Base-by-base conservation (phyloP, 2,797 vertebrate species). In the Pogonophryne albipinna region DNA sequence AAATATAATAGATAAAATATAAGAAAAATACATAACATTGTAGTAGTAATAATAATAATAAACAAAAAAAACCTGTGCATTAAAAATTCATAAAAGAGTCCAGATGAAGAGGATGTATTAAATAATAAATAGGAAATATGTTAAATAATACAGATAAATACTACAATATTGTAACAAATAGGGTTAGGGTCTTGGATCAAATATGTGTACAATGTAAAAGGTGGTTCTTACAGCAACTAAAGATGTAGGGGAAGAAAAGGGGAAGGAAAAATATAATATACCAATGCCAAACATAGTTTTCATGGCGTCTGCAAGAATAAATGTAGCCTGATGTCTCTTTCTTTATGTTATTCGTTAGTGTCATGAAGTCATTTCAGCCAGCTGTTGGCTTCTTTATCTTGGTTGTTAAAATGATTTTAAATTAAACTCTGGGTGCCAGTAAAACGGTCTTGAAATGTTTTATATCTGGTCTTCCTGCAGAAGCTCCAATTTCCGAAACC, bases 371-470 rank as follows among this genome's bases (percentile, higher is more conserved):
- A 15, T 46, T 51, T 56, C 34, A 11, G 14, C 11, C 19, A 3
- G 17, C n/a, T 11, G 14, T 51, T 11, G 56, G 6, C 27, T 59
- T 53, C 53, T 53, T 74, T 55, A 34, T 49, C 41, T 55, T n/a
- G 19, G 20, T 19, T 41, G 55, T 71, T 51, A 19, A 66, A 80
- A 41, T 66, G 62, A 61, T 71, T 49, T 56, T 23, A 38, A 74
- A 66, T 49, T 44, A 56, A 42, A 23, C 51, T 20, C 4, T 0
- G 0, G 15, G 7, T 16, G 19, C 12, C 23, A 6, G 41, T 64
- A 27, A 58, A 67, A 52, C 58, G 15, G 51, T 38, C 31, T 66
- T 5, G 6, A 55, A 23, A 56, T 49, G 31, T 55, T 53, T 42
- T 23, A n/a, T 45, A 52, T 69, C 31, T 59, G 0, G 6, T 31